Percentiles rank a stretch among this genome's conserved stretches.
Conservation (phyloP, 1,140 invertebrate genomes). For the Heliothis virescens region DNA sequence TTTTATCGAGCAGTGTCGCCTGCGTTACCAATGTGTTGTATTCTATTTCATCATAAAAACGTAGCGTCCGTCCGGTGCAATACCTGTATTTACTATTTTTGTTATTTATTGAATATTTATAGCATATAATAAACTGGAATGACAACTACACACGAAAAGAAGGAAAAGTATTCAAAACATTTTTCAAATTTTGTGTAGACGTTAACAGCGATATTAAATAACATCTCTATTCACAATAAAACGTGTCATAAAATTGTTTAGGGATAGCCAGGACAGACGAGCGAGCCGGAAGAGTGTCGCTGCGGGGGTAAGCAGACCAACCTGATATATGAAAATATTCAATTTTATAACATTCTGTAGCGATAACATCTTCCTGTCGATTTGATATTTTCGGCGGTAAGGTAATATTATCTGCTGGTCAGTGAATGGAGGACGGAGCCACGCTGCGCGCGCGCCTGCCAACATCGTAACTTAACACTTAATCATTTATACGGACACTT, state of each 20-base stretch:
- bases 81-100: conserved; percentile 52
- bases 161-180: conserved; percentile 61
- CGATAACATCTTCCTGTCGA: conserved; percentile 83
- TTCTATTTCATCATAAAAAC: conserved; percentile 43
- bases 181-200: conserved; percentile 71
- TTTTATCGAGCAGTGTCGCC: conserved; percentile 25
- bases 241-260: conserved; percentile 72
- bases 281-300: conserved; percentile 73
- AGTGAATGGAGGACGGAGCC: conserved; percentile 76
- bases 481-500: conserved; percentile 82
- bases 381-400: conserved; percentile 85
- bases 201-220: conserved; percentile 84
- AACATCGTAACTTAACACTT: conserved; percentile 83
- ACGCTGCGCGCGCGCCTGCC: conserved; percentile 75
- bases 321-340: conserved; percentile 83
- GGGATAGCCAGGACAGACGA: conserved; percentile 53
- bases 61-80: conserved; percentile 42
- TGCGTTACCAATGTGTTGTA: conserved; percentile 20
- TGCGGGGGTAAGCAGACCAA: conserved; percentile 65
- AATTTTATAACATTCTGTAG: conserved; percentile 84
- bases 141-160: conserved; percentile 56
- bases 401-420: conserved; percentile 76
- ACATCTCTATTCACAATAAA: conserved; percentile 84
- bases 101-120: conserved; percentile 70
- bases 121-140: conserved; percentile 66